A percentile compares a stretch with the other conserved stretches of the same genome.
phyloP scores from a whole-genome alignment of 2,888 invertebrate species.

The Campopleginae sp. region DNA sequence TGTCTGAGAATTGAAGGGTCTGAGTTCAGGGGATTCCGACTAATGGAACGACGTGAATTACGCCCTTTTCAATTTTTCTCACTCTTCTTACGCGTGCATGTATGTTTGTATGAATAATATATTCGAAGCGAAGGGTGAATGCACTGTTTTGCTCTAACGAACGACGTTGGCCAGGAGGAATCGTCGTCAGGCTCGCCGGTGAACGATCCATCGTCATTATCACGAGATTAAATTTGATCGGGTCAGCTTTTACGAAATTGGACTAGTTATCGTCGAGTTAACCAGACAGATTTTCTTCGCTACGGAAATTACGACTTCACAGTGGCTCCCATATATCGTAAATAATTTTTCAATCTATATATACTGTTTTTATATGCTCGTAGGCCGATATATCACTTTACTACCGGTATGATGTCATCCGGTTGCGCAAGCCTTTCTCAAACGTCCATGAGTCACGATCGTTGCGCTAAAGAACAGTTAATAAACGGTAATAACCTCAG shows the following conservation, averaged over 20 bases:
- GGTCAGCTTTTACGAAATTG: background rate
- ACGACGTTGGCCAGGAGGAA: background rate
- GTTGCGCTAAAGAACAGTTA: slow-evolving; percentile 38
- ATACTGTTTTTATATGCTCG: background rate
- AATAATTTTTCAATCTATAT: background rate
- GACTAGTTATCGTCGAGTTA: background rate
- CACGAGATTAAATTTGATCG: slow-evolving; percentile 8
- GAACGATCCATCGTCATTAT: slow-evolving; percentile 31
- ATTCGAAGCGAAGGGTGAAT: slow-evolving; percentile 22
- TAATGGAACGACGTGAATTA: background rate
- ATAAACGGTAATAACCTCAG: slow-evolving; percentile 35
- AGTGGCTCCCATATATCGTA: background rate
- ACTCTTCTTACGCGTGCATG: background rate
- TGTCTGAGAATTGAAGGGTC: background rate
- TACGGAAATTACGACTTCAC: background rate
- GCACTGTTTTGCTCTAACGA: slow-evolving; percentile 9
- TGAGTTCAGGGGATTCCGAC: background rate
- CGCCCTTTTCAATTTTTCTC: background rate
- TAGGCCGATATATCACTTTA: background rate
- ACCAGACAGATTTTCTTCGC: background rate
- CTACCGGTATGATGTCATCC: slow-evolving; percentile 61
- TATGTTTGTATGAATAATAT: slow-evolving; percentile 4
- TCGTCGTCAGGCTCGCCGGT: background rate
- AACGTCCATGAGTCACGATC: slow-evolving; percentile 65
- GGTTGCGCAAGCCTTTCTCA: slow-evolving; percentile 60